Evolutionary conservation across 2,888 invertebrate species (phyloP).

Genomic region (Rosalia funebris): DNA sequence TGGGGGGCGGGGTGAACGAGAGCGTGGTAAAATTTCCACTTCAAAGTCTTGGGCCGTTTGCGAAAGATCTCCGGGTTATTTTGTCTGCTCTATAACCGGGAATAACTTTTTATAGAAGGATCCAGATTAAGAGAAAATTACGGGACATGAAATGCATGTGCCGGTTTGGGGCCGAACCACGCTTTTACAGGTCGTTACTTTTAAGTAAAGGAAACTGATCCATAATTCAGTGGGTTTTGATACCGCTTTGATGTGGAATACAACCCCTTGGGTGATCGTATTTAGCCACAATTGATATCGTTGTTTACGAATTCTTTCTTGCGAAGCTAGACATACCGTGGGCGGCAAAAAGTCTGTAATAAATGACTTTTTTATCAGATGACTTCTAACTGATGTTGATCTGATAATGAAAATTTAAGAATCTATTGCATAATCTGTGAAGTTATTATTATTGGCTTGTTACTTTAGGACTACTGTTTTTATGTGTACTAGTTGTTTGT

Average conservation of each 20-base stretch:
- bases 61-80: conserved; percentile 7
- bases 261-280: neutral
- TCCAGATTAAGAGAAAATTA: conserved; percentile 16
- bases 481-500: too few species aligned
- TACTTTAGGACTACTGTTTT: too few species aligned
- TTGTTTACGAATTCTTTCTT: too few species aligned
- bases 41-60: conserved; percentile 18
- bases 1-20: conserved; percentile 11
- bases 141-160: conserved; percentile 4
- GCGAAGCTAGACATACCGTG: too few species aligned
- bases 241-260: neutral
- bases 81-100: conserved; percentile 4
- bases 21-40: conserved; percentile 15
- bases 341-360: too few species aligned
- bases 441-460: too few species aligned
- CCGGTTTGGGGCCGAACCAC: too few species aligned
- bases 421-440: too few species aligned
- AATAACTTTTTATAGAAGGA: conserved; percentile 11
- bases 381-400: too few species aligned
- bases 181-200: neutral
- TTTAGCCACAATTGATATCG: too few species aligned
- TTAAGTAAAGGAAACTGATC: neutral
- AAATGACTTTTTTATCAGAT: too few species aligned
- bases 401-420: too few species aligned
- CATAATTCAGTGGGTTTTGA: neutral